These are phyloP conservation scores for Oligia fasciuncula DNA, from an alignment of 2,888 invertebrate genomes.

Conservation along the genomic window DNA sequence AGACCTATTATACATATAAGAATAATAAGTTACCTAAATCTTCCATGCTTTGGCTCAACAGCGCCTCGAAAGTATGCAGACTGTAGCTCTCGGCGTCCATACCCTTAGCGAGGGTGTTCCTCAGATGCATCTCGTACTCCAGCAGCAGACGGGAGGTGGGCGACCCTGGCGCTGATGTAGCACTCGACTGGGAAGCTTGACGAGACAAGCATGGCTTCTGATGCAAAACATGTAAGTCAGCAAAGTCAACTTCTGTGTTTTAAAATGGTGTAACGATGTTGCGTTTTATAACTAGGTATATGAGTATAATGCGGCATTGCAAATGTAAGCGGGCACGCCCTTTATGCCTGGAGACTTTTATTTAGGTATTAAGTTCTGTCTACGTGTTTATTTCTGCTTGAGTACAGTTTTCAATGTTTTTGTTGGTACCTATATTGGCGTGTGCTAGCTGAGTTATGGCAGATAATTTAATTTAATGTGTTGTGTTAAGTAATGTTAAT, in stretches of 20 bases:
- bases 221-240: conserved; percentile 40
- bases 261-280: not conserved
- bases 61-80: conserved; percentile 97
- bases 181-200: conserved; percentile 91
- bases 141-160: conserved; percentile 95
- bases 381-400: not conserved
- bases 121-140: conserved; percentile 98
- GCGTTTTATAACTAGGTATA: not conserved
- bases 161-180: conserved; percentile 94
- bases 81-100: conserved; percentile 99
- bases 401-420: not conserved
- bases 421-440: not conserved
- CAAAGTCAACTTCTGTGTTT: not conserved
- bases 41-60: conserved; percentile 98
- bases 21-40: conserved; percentile 92
- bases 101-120: conserved; percentile 97
- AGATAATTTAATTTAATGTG: not conserved
- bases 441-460: not conserved
- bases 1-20: not conserved
- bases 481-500: not conserved
- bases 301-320: not conserved
- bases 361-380: no score
- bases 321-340: not conserved
- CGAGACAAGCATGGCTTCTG: conserved; percentile 87
- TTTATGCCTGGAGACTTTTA: no score